Evolutionary conservation across 92 coral and sea anemone genomes (phyloP).

Genomic region (Epizoanthus fatuus): DNA sequence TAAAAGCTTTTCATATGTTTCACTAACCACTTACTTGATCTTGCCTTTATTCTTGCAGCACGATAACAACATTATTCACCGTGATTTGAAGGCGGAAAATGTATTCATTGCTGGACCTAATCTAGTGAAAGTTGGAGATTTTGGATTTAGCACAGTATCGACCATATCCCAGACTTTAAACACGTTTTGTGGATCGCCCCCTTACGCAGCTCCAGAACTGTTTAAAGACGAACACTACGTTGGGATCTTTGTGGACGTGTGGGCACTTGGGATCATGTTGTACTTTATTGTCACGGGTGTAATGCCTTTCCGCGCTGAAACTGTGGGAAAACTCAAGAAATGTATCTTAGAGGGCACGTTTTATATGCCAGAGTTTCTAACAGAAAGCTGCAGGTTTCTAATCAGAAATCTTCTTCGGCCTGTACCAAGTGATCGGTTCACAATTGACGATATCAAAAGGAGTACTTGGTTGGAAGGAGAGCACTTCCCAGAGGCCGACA

Average conservation of each 20-base stretch:
- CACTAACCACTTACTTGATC: neutral
- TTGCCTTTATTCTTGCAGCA: conserved; percentile 70
- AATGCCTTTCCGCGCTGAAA: conserved; percentile 99
- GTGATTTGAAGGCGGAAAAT: conserved; percentile 98
- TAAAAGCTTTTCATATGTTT: conserved; percentile 10
- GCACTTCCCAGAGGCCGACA: conserved; percentile 85
- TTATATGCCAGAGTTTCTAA: conserved; percentile 94
- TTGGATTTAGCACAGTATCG: conserved; percentile 96
- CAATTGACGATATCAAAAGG: conserved; percentile 90
- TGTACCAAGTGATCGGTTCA: conserved; percentile 91
- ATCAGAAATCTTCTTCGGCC: conserved; percentile 91
- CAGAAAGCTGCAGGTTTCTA: conserved; percentile 90
- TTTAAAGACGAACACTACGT: conserved; percentile 96
- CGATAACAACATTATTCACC: conserved; percentile 92
- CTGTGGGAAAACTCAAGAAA: conserved; percentile 96
- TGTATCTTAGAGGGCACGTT: conserved; percentile 95
- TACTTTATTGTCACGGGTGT: conserved; percentile 99
- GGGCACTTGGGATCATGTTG: conserved; percentile 97
- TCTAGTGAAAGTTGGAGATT: conserved; percentile 98
- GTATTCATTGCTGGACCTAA: conserved; percentile 96
- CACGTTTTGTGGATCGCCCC: conserved; percentile 99
- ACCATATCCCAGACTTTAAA: conserved; percentile 87
- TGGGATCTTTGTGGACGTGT: conserved; percentile 94
- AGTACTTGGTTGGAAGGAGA: conserved; percentile 93
- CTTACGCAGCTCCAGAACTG: conserved; percentile 99